Evolutionary conservation across 92 coral and sea anemone species (phyloP), one percentile per base, ranked within the genome.

Genomic region (Umimayanthus chanpuru): DNA sequence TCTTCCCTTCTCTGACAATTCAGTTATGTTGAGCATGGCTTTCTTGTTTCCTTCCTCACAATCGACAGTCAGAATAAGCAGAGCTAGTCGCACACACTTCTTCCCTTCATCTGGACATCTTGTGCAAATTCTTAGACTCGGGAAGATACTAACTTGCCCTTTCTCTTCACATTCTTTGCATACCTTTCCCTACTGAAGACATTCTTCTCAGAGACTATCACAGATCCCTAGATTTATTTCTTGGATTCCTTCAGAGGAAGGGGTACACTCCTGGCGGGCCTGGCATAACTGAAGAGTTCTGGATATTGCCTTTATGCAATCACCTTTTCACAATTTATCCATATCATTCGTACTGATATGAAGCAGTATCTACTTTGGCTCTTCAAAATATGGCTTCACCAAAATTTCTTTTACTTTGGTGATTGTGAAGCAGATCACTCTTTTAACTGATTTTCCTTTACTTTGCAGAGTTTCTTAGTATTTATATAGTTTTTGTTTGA

Each of bases 41-140:
- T 80, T 43, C 70, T 91, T 91, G 77, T 91, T 91, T 1, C 93
- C 91, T 84, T 91, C 91, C 50, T 91, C 91, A 41, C 93, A 91
- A 50, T 88, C 91, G 55, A 77, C 85, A 32, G 75, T 67, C 28
- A 65, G 6, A 71, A 36, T 73, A 20, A 88, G 91, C 21, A 91
- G 28, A 7, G 81, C 93, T 28, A 21, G 64, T 61, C 87, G 61
- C 21, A 85, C 77, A 74, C 91, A 88, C 81, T 74, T 82, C 16
- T 53, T 76, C 14, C 86, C 85, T 1, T 47, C 7, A 25, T 86
- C 92, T 40, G 77, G 28, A 40, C 93, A 91, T 7, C 71, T 36
- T 47, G 88, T 76, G 85, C 93, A 88, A 44, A 79, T 82, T 18
- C 88, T 81, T 30, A 91, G 93, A 70, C 89, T 66, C 2, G 88